Base-by-base conservation (phyloP, 2,113 vertebrate species). In the Chaetodon auriga region DNA sequence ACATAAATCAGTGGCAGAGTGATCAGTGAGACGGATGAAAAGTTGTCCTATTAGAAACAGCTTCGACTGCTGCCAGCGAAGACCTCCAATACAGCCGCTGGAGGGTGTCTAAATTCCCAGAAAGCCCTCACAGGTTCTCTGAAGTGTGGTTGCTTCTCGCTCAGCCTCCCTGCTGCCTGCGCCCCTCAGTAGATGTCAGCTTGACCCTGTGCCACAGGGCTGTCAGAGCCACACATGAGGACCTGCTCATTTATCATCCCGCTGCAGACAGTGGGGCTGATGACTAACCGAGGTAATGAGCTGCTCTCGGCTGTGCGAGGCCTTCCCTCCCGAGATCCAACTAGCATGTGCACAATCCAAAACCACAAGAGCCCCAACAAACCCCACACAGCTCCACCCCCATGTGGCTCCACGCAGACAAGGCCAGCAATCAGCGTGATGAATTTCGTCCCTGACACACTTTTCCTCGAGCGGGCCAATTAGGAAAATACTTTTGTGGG, bases 371-470 rank as follows among this genome's bases (percentile, higher is more conserved):
- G 80, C 87, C 88, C 78, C 88, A 70, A 75, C 75, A 80, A 58
- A 76, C 70, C 84, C 76, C 92, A 78, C 78, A 64, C 73, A 41
- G 83, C 75, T 70, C 81, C 82, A 68, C 69, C 79, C 78, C 86
- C 83, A 61, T 78, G 85, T 49, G 85, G 87, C 87, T 88, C 83
- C 76, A 48, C 55, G 15, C 77, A 90, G 90, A 90, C 92, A 90
- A 81, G 82, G 82, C 89, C 91, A 91, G 85, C 90, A 92, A 93
- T 92, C 91, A 93, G 80, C 60, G 3, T 92, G 91, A 94, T 94
- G 90, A 84, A 93, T 92, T 89, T 93, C 89, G 88, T 80, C 83
- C 53, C 84, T 78, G 88, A 92, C 90, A 75, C 72, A 25, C 75
- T 92, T 87, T 87, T 89, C 78, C 92, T 90, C 89, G 65, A 87